Conservation (phyloP, 2,113 vertebrate genomes). For the Pollachius pollachius region DNA sequence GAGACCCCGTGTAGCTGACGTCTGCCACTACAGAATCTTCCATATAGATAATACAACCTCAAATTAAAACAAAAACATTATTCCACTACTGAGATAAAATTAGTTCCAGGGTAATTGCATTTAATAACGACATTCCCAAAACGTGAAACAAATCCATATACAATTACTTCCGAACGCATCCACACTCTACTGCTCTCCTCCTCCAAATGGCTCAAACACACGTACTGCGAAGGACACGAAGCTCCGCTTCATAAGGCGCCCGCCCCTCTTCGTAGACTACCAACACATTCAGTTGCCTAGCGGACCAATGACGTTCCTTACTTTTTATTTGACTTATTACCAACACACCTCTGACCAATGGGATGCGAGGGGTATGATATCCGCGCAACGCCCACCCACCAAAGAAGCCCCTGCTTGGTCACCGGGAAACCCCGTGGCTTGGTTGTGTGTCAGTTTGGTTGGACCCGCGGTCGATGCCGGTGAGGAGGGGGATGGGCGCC, state of each 20-base stretch:
- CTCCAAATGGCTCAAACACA: slow-evolving; percentile 42
- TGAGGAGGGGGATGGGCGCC: slow-evolving; percentile 87
- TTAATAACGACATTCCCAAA: slow-evolving; percentile 54
- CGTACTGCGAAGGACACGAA: slow-evolving; percentile 34
- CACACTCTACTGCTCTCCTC: slow-evolving; percentile 26
- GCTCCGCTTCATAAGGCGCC: slow-evolving; percentile 38
- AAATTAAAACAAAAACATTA: slow-evolving; percentile 47
- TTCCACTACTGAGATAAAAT: slow-evolving; percentile 62
- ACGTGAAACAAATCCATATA: slow-evolving; percentile 47
- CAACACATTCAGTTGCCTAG: slow-evolving; percentile 31
- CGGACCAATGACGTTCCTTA: slow-evolving; percentile 40
- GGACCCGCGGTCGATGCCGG: slow-evolving; percentile 83
- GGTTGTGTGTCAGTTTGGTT: slow-evolving; percentile 89
- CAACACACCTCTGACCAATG: slow-evolving; percentile 65
- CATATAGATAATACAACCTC: slow-evolving; percentile 41
- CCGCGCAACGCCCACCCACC: slow-evolving; percentile 50
- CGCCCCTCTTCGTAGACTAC: slow-evolving; percentile 49
- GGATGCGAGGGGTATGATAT: slow-evolving; percentile 48
- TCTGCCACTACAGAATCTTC: slow-evolving; percentile 50
- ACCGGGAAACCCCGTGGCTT: slow-evolving; percentile 87
- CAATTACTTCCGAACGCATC: slow-evolving; percentile 48
- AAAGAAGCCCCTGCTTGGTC: slow-evolving; percentile 81
- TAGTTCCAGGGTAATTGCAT: slow-evolving; percentile 57
- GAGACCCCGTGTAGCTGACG: slow-evolving; percentile 73
- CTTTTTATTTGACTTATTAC: neutral